Evolutionary conservation across 2,888 invertebrate species (phyloP).

Genomic region (Scaptomyza caliginosa): DNA sequence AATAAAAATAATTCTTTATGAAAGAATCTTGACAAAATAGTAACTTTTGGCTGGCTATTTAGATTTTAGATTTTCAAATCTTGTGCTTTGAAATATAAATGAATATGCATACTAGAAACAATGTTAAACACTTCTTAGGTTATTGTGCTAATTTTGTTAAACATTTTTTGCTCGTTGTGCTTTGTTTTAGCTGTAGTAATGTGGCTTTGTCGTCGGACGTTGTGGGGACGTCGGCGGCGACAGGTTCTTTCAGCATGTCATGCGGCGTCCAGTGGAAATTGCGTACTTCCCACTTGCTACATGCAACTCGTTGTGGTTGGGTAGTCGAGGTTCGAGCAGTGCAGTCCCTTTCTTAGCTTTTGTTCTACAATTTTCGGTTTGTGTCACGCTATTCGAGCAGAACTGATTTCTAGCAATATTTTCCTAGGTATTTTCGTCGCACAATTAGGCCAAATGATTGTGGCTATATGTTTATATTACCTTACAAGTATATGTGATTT

Average conservation of each 20-base stretch:
- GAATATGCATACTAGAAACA: slow-evolving; percentile 15
- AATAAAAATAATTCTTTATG: too few species aligned
- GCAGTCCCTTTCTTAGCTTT: slow-evolving; percentile 38
- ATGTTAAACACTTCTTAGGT: slow-evolving; percentile 40
- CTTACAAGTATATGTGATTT: slow-evolving; percentile 37
- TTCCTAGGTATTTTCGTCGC: slow-evolving; percentile 26
- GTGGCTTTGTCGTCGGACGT: slow-evolving; percentile 33
- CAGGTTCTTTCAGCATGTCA: slow-evolving; percentile 42
- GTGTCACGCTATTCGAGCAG: slow-evolving; percentile 68
- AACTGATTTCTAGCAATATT: slow-evolving; percentile 13
- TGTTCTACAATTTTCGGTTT: slow-evolving; percentile 41
- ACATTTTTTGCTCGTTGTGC: background rate
- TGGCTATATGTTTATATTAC: slow-evolving; percentile 75
- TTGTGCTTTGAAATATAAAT: too few species aligned
- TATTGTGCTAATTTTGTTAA: slow-evolving; percentile 56
- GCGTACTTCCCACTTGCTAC: slow-evolving; percentile 56
- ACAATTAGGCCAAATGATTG: slow-evolving; percentile 75
- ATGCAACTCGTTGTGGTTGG: slow-evolving; percentile 49
- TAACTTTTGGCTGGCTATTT: too few species aligned
- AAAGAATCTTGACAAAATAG: too few species aligned
- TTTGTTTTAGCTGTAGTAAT: slow-evolving; percentile 15
- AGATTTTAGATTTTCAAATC: too few species aligned
- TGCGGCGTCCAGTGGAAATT: slow-evolving; percentile 11
- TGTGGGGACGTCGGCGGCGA: slow-evolving; percentile 31
- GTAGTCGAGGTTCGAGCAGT: slow-evolving; percentile 23